Evolutionary conservation across 1,140 invertebrate species (phyloP).

Genomic region (Drosophila ironensis): DNA sequence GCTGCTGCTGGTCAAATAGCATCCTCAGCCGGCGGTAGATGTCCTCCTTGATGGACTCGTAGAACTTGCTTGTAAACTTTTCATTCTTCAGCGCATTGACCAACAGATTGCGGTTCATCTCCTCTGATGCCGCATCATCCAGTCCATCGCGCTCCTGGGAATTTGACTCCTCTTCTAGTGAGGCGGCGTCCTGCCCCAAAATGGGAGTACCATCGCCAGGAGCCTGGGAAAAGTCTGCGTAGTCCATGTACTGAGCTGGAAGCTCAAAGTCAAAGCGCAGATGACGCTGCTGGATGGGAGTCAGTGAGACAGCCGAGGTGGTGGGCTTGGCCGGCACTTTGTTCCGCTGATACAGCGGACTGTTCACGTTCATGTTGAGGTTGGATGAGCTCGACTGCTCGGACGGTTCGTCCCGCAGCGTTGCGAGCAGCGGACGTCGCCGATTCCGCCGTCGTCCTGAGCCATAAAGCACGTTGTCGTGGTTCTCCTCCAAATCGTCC

Average conservation of each 20-base stretch:
- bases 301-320: constrained; percentile 50
- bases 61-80: constrained; percentile 84
- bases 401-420: constrained; percentile 49
- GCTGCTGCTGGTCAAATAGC: constrained; percentile 85
- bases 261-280: constrained; percentile 67
- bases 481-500: constrained; percentile 63
- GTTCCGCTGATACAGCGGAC: constrained; percentile 70
- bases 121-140: constrained; percentile 74
- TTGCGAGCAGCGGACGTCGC: constrained; percentile 48
- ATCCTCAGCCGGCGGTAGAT: constrained; percentile 88
- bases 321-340: constrained; percentile 71
- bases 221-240: constrained; percentile 27
- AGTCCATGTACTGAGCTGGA: constrained; percentile 58
- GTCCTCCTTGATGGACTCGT: constrained; percentile 86
- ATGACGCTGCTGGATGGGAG: constrained; percentile 75
- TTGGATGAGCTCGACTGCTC: constrained; percentile 52
- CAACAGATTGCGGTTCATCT: constrained; percentile 75
- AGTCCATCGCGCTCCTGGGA: constrained; percentile 62
- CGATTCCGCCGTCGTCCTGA: constrained; percentile 53
- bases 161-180: constrained; percentile 47
- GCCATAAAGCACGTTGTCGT: constrained; percentile 42
- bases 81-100: constrained; percentile 80
- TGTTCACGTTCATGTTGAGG: constrained; percentile 74
- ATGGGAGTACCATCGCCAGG: constrained; percentile 14
- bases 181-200: constrained; percentile 41